These are phyloP conservation scores for Dallia pectoralis DNA, from an alignment of 2,797 vertebrate species.

Conservation along the genomic window DNA sequence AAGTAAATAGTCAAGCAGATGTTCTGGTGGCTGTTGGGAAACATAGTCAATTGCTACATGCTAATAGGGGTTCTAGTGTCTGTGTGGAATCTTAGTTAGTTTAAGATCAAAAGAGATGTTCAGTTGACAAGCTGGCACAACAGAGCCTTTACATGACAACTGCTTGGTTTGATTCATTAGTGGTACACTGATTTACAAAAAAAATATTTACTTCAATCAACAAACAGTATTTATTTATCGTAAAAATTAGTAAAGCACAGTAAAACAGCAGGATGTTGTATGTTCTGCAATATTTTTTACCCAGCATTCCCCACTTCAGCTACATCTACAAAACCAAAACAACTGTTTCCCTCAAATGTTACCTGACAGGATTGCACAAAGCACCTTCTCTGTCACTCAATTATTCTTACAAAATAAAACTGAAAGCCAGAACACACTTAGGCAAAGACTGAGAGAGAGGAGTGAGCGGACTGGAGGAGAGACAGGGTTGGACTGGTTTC, in stretches of 20 bases:
- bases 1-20: constrained; percentile 45
- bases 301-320: too few species aligned
- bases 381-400: background rate
- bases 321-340: too few species aligned
- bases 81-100: constrained; percentile 23
- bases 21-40: constrained; percentile 30
- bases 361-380: background rate
- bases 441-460: background rate
- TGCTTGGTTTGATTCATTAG: constrained; percentile 20
- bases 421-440: background rate
- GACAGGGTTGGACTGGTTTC: background rate
- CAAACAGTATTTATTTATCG: too few species aligned
- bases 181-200: constrained; percentile 32
- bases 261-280: too few species aligned
- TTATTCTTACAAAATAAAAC: background rate
- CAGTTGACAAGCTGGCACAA: constrained; percentile 31
- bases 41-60: constrained; percentile 27
- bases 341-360: too few species aligned
- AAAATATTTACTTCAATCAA: too few species aligned
- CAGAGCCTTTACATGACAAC: constrained; percentile 53
- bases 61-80: constrained; percentile 31
- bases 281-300: too few species aligned
- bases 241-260: too few species aligned
- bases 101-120: constrained; percentile 23
- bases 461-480: background rate